Evolutionary conservation across 2,888 invertebrate species (phyloP).

Genomic region (Ectemnius lituratus): DNA sequence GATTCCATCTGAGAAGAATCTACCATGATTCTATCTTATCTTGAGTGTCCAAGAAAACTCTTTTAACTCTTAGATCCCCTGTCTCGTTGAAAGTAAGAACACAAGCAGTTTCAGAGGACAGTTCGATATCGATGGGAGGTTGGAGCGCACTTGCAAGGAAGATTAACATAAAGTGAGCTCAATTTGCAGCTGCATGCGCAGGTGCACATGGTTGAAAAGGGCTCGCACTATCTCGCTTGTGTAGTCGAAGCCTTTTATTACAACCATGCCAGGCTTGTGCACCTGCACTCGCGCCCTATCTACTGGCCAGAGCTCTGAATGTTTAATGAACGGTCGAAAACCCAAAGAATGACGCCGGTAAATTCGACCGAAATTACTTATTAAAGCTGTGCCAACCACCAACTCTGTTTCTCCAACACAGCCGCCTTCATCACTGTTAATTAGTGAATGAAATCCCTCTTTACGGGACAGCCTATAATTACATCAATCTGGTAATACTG

Average conservation of each 20-base stretch:
- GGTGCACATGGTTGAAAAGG: slow-evolving; percentile 7
- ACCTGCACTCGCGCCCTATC: slow-evolving; percentile 8
- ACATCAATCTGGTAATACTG: too few relatives aligned
- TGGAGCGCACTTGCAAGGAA: not conserved
- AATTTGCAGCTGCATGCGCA: slow-evolving; percentile 29
- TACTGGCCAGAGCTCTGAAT: slow-evolving; percentile 11
- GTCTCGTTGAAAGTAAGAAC: too few relatives aligned
- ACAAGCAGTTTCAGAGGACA: slow-evolving; percentile 14
- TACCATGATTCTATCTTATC: too few relatives aligned
- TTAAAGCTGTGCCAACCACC: not conserved
- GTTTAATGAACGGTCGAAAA: slow-evolving; percentile 26
- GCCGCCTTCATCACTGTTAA: too few relatives aligned
- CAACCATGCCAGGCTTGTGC: not conserved
- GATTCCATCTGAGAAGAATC: too few relatives aligned
- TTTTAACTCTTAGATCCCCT: too few relatives aligned
- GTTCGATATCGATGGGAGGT: slow-evolving; percentile 18
- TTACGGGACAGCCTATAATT: too few relatives aligned
- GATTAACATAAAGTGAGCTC: slow-evolving; percentile 35
- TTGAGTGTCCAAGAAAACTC: too few relatives aligned
- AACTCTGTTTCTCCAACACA: too few relatives aligned
- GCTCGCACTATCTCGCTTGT: not conserved
- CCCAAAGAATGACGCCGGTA: not conserved
- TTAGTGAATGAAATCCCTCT: too few relatives aligned
- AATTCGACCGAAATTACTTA: slow-evolving; percentile 16
- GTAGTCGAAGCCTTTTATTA: slow-evolving; percentile 21